Conservation (phyloP, 2,888 invertebrate species). For the Saturnia pavonia region DNA sequence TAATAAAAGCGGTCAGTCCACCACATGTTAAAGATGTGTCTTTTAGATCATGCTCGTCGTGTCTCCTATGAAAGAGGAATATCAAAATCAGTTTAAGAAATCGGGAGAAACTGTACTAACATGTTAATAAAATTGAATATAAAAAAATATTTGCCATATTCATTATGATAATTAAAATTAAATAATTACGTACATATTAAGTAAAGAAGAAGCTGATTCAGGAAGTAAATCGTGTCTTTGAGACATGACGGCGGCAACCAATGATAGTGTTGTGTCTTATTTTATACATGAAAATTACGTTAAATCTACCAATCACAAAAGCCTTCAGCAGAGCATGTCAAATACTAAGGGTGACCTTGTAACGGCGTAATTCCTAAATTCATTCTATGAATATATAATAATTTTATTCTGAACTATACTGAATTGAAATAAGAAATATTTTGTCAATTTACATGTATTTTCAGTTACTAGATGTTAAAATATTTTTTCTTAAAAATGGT, state of each 20-base stretch:
- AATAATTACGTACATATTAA: background rate
- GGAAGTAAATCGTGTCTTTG: slow-evolving; percentile 77
- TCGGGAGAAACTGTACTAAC: too few relatives aligned
- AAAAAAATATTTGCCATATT: too few relatives aligned
- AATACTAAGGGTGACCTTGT: slow-evolving; percentile 52
- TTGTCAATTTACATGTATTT: background rate
- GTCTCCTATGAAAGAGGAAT: too few relatives aligned
- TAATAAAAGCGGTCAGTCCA: too few relatives aligned
- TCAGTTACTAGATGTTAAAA: background rate
- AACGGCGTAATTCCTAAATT: slow-evolving; percentile 34
- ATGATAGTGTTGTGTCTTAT: slow-evolving; percentile 48
- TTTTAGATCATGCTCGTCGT: too few relatives aligned
- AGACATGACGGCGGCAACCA: slow-evolving; percentile 70
- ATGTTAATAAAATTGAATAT: too few relatives aligned
- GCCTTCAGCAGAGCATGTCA: slow-evolving; percentile 72
- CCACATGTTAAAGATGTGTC: too few relatives aligned
- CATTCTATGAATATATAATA: background rate
- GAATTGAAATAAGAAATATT: slow-evolving; percentile 18
- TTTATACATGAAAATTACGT: slow-evolving; percentile 69
- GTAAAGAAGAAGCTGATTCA: slow-evolving; percentile 35
- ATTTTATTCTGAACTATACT: background rate
- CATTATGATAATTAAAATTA: too few relatives aligned
- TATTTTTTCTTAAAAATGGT: background rate
- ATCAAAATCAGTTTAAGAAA: too few relatives aligned
- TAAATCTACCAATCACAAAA: slow-evolving; percentile 60